Evolutionary conservation across 2,113 vertebrate species (phyloP).

Genomic region (Nyctereutes procyonoides): DNA sequence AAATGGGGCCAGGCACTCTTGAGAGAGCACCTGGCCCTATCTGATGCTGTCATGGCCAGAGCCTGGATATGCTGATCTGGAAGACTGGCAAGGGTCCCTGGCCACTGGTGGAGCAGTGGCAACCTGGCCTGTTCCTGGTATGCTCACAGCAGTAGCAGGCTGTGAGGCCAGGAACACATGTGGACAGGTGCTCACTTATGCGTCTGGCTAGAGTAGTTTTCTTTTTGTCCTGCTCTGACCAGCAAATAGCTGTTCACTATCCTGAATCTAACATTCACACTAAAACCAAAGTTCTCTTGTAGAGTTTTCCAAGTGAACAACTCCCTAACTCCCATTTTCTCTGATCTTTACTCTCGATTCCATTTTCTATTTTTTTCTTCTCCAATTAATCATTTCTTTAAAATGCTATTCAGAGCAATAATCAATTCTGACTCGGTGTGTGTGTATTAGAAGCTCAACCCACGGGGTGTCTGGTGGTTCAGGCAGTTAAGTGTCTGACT

Average conservation of each 20-base stretch:
- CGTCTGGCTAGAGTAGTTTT: not conserved
- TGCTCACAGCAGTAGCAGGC: not conserved
- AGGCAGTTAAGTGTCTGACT: not conserved
- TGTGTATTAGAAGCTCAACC: not conserved
- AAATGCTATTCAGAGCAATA: not conserved
- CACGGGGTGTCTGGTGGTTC: not conserved
- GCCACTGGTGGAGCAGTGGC: not conserved
- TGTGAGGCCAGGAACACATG: not conserved
- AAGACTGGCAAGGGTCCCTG: not conserved
- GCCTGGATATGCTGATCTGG: not conserved
- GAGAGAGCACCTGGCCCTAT: not conserved
- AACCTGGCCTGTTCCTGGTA: not conserved
- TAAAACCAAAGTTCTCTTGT: not conserved
- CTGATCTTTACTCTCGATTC: not conserved
- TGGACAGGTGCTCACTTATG: not conserved
- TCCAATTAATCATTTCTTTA: not conserved
- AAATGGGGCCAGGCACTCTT: not conserved
- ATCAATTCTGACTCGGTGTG: not conserved
- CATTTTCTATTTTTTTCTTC: constrained; percentile 46
- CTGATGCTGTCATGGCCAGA: not conserved
- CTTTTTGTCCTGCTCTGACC: not conserved
- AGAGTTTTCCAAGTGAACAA: not conserved
- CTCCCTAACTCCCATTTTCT: not conserved
- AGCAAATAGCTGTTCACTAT: not conserved
- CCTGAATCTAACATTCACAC: not conserved